A percentile compares a stretch with the other conserved stretches of the same genome.
Evolutionary conservation across 2,113 vertebrate species (phyloP).

Genomic region (Euleptes europaea): DNA sequence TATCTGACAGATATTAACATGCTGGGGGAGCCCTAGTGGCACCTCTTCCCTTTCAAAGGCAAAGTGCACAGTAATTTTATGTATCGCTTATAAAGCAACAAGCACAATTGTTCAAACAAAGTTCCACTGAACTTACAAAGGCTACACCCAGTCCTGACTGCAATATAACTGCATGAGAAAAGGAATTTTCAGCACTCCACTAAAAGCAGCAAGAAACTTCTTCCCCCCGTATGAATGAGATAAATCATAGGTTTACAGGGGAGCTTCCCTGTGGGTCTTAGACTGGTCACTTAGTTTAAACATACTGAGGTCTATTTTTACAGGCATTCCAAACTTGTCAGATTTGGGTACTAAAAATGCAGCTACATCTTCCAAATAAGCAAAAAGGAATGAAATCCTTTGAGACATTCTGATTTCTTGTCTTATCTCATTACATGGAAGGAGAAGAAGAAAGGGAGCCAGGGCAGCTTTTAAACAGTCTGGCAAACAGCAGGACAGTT

Average conservation of each 20-base stretch:
- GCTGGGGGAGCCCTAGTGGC: neutral
- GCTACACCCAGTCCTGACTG: neutral
- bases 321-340: slow-evolving; percentile 29
- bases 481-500: slow-evolving; percentile 52
- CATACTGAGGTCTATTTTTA: neutral
- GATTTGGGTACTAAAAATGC: slow-evolving; percentile 24
- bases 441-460: slow-evolving; percentile 41
- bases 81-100: slow-evolving; percentile 25
- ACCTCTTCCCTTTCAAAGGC: neutral
- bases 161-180: neutral
- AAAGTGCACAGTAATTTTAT: slow-evolving; percentile 12
- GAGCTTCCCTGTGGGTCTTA: slow-evolving; percentile 16
- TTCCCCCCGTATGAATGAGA: neutral
- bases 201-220: neutral
- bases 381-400: neutral
- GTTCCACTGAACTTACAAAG: slow-evolving; percentile 19
- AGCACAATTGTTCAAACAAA: slow-evolving; percentile 23
- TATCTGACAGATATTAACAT: neutral
- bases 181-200: slow-evolving; percentile 18
- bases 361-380: slow-evolving; percentile 27
- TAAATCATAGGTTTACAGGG: neutral
- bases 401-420: slow-evolving; percentile 51
- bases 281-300: slow-evolving; percentile 16
- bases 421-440: slow-evolving; percentile 55
- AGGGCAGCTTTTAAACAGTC: slow-evolving; percentile 27